Percentiles rank a stretch among this genome's conserved stretches.
Conservation (phyloP, 2,888 invertebrate genomes). For the Stenolophus ochropezus region DNA sequence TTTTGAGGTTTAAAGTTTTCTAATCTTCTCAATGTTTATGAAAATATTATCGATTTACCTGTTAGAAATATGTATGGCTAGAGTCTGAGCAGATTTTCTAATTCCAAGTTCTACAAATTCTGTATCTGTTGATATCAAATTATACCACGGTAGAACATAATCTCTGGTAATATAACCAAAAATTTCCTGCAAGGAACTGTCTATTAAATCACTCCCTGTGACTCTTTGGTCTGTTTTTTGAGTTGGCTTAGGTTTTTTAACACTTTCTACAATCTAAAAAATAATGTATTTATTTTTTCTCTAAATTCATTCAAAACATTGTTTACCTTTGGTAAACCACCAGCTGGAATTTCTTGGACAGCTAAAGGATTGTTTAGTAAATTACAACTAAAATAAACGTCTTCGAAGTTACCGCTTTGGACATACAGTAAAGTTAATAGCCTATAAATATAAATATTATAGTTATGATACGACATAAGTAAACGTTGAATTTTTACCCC, state of each 20-base stretch:
- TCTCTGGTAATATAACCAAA: constrained; percentile 87
- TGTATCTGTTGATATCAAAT: constrained; percentile 81
- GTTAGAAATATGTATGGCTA: constrained; percentile 82
- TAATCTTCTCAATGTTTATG: too few relatives aligned
- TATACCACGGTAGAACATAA: constrained; percentile 87
- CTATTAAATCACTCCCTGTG: constrained; percentile 90
- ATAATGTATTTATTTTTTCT: neutral
- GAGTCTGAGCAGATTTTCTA: constrained; percentile 81
- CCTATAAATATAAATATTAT: constrained; percentile 66
- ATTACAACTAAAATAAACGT: constrained; percentile 67
- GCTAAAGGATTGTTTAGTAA: constrained; percentile 71
- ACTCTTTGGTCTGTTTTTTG: constrained; percentile 78
- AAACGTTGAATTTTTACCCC: constrained; percentile 68
- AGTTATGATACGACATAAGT: neutral
- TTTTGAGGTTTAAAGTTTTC: too few relatives aligned
- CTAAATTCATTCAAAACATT: neutral
- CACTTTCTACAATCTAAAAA: constrained; percentile 67
- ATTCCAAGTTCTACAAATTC: constrained; percentile 82
- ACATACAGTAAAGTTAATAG: constrained; percentile 71
- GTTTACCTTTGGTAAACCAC: constrained; percentile 69
- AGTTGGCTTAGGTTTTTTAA: constrained; percentile 68
- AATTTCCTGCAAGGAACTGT: constrained; percentile 90
- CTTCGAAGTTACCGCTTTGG: constrained; percentile 70
- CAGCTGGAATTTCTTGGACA: constrained; percentile 69
- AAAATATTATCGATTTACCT: too few relatives aligned